Evolutionary conservation across 2,113 vertebrate species (phyloP).

Genomic region (Chamaea fasciata): DNA sequence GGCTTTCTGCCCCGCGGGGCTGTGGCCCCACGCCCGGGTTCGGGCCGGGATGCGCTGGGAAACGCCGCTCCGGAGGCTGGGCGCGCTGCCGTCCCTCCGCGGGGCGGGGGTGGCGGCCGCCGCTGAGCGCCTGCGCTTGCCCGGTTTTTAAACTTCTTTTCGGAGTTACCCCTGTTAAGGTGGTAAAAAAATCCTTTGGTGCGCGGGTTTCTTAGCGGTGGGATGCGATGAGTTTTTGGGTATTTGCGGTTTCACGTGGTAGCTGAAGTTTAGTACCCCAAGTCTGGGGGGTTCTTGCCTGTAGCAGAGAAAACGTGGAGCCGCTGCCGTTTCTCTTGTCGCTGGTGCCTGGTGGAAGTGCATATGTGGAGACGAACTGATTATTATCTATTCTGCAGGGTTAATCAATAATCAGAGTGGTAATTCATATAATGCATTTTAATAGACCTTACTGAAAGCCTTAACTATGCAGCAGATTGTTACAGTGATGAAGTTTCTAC

Average conservation of each 20-base stretch:
- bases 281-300: no score
- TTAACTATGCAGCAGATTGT: not conserved
- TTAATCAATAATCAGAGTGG: not conserved
- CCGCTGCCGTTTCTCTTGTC: not conserved
- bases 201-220: fast-evolving
- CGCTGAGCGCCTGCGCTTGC: not conserved
- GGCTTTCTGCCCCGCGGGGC: not conserved
- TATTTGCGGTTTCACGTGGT: fast-evolving
- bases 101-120: not conserved
- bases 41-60: not conserved
- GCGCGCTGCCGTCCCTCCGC: not conserved
- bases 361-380: not conserved
- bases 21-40: not conserved
- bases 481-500: not conserved
- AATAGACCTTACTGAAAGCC: not conserved
- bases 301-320: not conserved
- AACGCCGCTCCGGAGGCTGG: no score
- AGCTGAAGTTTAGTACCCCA: not conserved
- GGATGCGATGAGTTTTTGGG: not conserved
- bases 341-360: not conserved
- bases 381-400: not conserved
- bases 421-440: not conserved
- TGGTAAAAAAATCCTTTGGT: not conserved
- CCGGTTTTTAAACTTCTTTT: fast-evolving
- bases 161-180: fast-evolving